Base-by-base conservation (phyloP, 1,140 invertebrate genomes). In the Cyclargus thomasi region DNA sequence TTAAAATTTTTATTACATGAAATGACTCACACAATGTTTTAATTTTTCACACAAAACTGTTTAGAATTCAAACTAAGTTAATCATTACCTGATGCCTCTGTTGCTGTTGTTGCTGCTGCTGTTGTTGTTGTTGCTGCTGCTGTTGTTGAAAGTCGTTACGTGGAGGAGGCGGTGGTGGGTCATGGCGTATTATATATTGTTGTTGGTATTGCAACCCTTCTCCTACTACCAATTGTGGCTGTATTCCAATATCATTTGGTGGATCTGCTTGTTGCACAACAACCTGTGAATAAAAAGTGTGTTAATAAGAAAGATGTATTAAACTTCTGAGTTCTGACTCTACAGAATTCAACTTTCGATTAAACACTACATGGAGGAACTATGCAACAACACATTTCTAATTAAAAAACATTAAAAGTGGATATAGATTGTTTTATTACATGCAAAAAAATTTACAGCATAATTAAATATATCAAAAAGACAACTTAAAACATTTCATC, bases 181-280 rank as follows among this genome's bases (percentile, higher is more conserved):
- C 88, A 84, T 90, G 86, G 11, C 83, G 80, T 67, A 87, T 90
- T 53, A 85, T 89, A 68, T 90, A 90, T 63, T 90, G 87, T 57
- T 87, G 87, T 62, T 87, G 89, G 68, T 90, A 89, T 67, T 83
- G 87, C 63, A 90, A 79, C 3, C 83, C 86, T 81, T 90, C 87
- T 62, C 86, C 82, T 59, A 90, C 86, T 70, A 90, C 83, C 68
- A 90, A 70, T 67, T 90, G 86, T 20, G 80, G 80, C 69, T 85
- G 87, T 10, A 87, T 85, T 70, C 75, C 76, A 70, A 90, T 86
- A 75, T 90, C 88, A 82, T 79, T 90, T 17, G 80, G 78, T 66
- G 78, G 84, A 53, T 90, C 88, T 55, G 88, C 74, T 82, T 82
- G 85, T 75, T 88, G 88, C 17, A 90, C 86, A 69, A 90, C 85